Conservation (phyloP, 2,797 vertebrate species). For the Cuniculus paca region DNA sequence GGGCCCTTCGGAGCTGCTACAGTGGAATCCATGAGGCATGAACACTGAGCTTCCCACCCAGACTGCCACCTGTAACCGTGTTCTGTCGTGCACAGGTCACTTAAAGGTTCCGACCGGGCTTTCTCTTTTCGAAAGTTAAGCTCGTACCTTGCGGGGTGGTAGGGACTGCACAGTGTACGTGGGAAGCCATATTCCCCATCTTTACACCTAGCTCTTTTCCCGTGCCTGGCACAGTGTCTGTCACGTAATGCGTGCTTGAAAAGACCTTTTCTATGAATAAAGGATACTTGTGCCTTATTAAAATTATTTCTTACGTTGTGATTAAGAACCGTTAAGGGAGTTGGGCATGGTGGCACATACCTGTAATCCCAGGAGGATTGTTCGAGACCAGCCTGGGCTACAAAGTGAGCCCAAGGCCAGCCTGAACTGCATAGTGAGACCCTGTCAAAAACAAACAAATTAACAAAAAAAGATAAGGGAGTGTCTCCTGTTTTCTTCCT, state of each 20-base stretch:
- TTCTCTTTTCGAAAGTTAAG: not conserved
- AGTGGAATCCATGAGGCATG: not conserved
- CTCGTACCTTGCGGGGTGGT: not conserved
- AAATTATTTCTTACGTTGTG: not conserved
- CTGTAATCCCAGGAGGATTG: too few relatives aligned
- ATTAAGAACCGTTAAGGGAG: not conserved
- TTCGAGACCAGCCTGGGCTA: too few relatives aligned
- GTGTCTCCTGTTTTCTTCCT: conserved; percentile 28
- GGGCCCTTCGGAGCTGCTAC: not conserved
- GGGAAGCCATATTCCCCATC: not conserved
- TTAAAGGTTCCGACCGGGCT: not conserved
- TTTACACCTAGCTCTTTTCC: not conserved
- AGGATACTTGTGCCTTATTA: not conserved
- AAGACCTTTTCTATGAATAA: not conserved
- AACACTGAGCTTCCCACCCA: not conserved
- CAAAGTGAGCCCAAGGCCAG: too few relatives aligned
- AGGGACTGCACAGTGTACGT: not conserved
- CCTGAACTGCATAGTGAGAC: too few relatives aligned
- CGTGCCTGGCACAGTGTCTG: not conserved
- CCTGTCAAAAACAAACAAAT: too few relatives aligned
- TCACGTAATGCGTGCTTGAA: not conserved
- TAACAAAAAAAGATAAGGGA: not conserved
- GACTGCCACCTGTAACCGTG: not conserved
- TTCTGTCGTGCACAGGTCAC: not conserved
- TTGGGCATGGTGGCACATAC: too few relatives aligned